A percentile compares a stretch with the other conserved stretches of the same genome.
Evolutionary conservation across 2,797 vertebrate genomes (phyloP).

Genomic region (Synaphobranchus kaupii): DNA sequence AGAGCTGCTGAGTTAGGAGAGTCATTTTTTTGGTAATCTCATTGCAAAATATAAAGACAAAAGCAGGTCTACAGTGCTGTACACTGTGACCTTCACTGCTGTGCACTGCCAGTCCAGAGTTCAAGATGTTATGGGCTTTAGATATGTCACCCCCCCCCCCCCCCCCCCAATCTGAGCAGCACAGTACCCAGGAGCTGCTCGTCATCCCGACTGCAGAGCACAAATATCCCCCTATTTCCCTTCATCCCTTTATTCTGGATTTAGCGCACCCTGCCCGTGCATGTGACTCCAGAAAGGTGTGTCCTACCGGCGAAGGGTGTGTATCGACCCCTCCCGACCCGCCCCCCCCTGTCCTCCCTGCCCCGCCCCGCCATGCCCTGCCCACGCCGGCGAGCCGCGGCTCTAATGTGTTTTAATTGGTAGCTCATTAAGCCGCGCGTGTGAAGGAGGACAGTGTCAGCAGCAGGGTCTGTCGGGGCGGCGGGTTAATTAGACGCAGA

Average conservation of each 20-base stretch:
- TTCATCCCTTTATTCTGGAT: background rate
- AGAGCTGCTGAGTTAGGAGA: background rate
- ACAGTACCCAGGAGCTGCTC: no score
- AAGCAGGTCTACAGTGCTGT: background rate
- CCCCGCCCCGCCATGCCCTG: constrained; percentile 25
- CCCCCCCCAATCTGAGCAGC: no score
- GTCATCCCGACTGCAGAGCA: no score
- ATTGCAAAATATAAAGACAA: background rate
- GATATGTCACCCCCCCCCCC: no score
- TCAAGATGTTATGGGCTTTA: no score
- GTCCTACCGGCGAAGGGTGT: background rate
- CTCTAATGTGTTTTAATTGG: constrained; percentile 81
- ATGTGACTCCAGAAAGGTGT: background rate
- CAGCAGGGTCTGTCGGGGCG: constrained; percentile 70
- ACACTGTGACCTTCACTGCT: no score
- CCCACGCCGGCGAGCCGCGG: constrained; percentile 10
- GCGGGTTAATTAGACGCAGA: constrained; percentile 74
- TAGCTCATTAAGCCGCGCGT: constrained; percentile 69
- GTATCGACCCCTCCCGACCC: constrained; percentile 7
- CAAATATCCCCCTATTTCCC: background rate
- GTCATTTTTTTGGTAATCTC: background rate
- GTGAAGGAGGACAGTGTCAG: constrained; percentile 71
- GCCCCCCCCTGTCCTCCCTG: background rate
- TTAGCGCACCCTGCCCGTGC: background rate
- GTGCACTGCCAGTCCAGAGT: no score